These are phyloP conservation scores for Melanotaenia pygmaea DNA, from an alignment of 2,797 vertebrate species.

Conservation along the genomic window DNA sequence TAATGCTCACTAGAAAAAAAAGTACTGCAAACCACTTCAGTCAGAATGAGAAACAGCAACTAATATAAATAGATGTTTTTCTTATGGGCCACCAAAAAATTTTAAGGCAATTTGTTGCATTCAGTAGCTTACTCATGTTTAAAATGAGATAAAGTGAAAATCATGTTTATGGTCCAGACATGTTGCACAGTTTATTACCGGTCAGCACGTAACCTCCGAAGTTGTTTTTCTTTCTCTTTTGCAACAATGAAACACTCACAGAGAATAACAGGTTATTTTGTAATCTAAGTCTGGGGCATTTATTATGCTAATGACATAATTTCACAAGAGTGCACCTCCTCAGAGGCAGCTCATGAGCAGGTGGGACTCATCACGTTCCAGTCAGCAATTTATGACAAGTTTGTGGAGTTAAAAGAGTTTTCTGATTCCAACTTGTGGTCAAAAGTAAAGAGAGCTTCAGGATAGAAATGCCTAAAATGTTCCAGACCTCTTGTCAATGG, in stretches of 20 bases:
- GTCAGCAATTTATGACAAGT: conserved; percentile 13
- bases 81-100: not conserved
- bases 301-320: not conserved
- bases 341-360: conserved; percentile 3
- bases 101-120: not conserved
- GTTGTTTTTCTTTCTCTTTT: not conserved
- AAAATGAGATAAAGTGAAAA: not conserved
- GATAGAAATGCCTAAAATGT: conserved; percentile 8
- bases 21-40: not conserved
- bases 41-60: not conserved
- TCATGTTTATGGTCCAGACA: not conserved
- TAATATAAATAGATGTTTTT: not conserved
- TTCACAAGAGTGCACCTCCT: conserved; percentile 1
- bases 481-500: not conserved
- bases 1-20: not conserved
- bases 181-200: not conserved
- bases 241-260: not conserved
- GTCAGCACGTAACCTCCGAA: not conserved
- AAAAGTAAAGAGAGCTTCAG: conserved; percentile 14
- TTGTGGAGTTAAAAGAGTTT: conserved; percentile 1
- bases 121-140: not conserved
- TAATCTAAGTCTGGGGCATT: not conserved
- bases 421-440: not conserved
- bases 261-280: not conserved
- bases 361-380: not conserved